Evolutionary conservation across 1,140 invertebrate genomes (phyloP).

Genomic region (Leptestheria dahalacensis): DNA sequence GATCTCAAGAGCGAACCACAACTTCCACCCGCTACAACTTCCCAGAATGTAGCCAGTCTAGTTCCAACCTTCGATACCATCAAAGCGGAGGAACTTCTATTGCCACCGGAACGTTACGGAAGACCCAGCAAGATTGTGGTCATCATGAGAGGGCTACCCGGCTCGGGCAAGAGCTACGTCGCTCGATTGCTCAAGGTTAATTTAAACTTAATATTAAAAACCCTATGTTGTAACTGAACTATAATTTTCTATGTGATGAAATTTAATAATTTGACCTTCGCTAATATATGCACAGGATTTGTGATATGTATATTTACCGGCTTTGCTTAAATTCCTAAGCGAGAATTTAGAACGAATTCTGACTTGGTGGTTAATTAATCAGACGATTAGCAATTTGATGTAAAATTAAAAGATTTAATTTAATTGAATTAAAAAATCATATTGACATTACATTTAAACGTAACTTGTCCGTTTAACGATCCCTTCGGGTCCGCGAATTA

Average conservation of each 20-base stretch:
- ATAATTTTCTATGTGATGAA: background rate
- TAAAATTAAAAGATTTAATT: background rate
- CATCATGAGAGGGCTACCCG: conserved; percentile 74
- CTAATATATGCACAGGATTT: too few species aligned
- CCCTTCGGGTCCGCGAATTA: background rate
- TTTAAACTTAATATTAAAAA: conserved; percentile 15
- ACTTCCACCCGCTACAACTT: background rate
- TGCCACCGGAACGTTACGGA: conserved; percentile 48
- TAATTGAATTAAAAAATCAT: background rate
- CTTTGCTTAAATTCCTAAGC: background rate
- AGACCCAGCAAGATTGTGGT: conserved; percentile 71
- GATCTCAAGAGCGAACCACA: background rate
- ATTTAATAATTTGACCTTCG: background rate
- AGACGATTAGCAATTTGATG: background rate
- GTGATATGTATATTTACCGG: background rate
- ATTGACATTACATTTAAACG: background rate
- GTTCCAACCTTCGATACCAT: conserved; percentile 23
- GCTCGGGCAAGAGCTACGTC: conserved; percentile 75
- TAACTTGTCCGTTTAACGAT: background rate
- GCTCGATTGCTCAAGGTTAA: conserved; percentile 71
- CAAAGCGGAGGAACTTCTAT: conserved; percentile 68
- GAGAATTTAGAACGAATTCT: too few species aligned
- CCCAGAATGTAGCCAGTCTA: background rate
- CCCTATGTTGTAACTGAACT: background rate
- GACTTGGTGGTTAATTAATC: background rate